Evolutionary conservation across 2,888 invertebrate genomes (phyloP).

Genomic region (Drosophila melanosoma): DNA sequence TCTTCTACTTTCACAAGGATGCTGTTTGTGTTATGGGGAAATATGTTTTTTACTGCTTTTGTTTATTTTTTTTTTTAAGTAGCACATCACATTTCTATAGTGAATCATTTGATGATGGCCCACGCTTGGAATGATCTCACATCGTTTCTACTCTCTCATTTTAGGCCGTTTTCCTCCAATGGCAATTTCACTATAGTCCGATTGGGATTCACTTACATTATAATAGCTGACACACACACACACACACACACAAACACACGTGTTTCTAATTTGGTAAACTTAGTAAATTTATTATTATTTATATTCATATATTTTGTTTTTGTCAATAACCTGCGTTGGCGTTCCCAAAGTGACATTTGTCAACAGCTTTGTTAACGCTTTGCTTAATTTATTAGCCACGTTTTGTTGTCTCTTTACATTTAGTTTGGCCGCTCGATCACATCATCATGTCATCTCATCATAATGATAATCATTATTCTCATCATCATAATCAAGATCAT

Average conservation of each 20-base stretch:
- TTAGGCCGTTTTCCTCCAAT: slow-evolving; percentile 28
- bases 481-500: slow-evolving; percentile 10
- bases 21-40: neutral
- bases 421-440: slow-evolving; percentile 50
- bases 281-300: slow-evolving; percentile 30
- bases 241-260: neutral
- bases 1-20: neutral
- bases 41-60: neutral
- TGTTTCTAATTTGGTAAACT: slow-evolving; percentile 4
- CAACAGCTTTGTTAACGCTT: slow-evolving; percentile 67
- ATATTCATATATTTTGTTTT: slow-evolving; percentile 11
- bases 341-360: slow-evolving; percentile 64
- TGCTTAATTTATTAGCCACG: slow-evolving; percentile 64
- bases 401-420: slow-evolving; percentile 58
- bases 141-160: slow-evolving; percentile 32
- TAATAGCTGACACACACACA: neutral
- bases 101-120: slow-evolving; percentile 26
- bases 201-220: slow-evolving; percentile 20
- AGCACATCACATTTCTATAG: neutral
- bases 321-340: slow-evolving; percentile 42
- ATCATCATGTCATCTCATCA: slow-evolving; percentile 46
- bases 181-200: slow-evolving; percentile 44
- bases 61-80: neutral
- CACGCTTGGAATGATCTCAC: slow-evolving; percentile 47
- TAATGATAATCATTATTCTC: slow-evolving; percentile 6